A percentile compares a stretch with the other conserved stretches of the same genome.
Evolutionary conservation across 2,113 vertebrate species (phyloP).

Genomic region (Xenopus laevis): DNA sequence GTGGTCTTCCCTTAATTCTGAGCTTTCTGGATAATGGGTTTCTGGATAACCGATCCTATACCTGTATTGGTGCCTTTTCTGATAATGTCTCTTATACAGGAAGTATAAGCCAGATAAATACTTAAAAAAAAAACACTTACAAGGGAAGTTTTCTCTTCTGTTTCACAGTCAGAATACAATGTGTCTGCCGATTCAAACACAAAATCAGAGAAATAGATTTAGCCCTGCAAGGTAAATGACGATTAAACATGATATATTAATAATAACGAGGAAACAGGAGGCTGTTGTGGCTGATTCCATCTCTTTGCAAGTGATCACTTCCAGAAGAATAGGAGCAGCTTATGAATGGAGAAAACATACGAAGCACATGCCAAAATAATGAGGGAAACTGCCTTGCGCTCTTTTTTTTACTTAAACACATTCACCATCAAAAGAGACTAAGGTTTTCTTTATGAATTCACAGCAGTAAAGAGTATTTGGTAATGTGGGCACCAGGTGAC

Average conservation of each 20-base stretch:
- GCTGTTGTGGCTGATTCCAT: not conserved
- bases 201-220: no score
- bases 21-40: no score
- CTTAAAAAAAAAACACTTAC: no score
- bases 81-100: no score
- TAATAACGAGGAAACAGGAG: slow-evolving; percentile 2
- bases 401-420: slow-evolving; percentile 41
- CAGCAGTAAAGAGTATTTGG: slow-evolving; percentile 38
- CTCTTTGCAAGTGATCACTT: slow-evolving; percentile 34
- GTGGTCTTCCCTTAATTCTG: no score
- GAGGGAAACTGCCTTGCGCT: slow-evolving; percentile 38
- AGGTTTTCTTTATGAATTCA: slow-evolving; percentile 33
- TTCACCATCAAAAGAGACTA: slow-evolving; percentile 39
- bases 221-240: no score
- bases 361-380: slow-evolving; percentile 41
- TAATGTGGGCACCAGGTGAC: slow-evolving; percentile 45
- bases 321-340: slow-evolving; percentile 36
- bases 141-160: no score
- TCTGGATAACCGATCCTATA: no score
- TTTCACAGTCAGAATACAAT: no score
- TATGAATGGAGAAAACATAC: slow-evolving; percentile 40
- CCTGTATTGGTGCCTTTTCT: no score
- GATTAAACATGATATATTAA: slow-evolving; percentile 2
- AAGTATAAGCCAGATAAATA: no score
- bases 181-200: no score